Percentiles rank a stretch among this genome's conserved stretches.
Conservation (phyloP, 2,888 invertebrate genomes). For the Pomacea canaliculata region DNA sequence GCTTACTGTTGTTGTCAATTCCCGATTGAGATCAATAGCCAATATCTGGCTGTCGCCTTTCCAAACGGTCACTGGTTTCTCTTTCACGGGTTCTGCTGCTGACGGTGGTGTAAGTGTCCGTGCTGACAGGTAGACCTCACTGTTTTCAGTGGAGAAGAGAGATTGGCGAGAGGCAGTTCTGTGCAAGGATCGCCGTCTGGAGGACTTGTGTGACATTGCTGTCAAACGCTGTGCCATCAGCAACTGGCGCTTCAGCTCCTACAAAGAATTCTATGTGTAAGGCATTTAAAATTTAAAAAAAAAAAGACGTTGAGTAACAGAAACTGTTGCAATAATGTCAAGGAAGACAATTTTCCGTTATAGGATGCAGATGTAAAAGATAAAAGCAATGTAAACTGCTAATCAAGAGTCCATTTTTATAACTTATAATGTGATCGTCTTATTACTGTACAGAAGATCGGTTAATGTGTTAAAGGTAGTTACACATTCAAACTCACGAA, state of each 20-base stretch:
- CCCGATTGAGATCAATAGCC: slow-evolving; percentile 53
- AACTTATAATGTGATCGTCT: too few species aligned
- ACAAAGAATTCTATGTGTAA: background rate
- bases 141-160: slow-evolving; percentile 9
- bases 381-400: too few species aligned
- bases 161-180: slow-evolving; percentile 15
- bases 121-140: slow-evolving; percentile 26
- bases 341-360: too few species aligned
- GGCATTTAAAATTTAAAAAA: too few species aligned
- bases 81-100: slow-evolving; percentile 23
- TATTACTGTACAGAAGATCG: too few species aligned
- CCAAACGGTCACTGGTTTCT: slow-evolving; percentile 46
- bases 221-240: slow-evolving; percentile 32
- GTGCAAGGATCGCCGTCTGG: slow-evolving; percentile 11
- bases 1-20: slow-evolving; percentile 43
- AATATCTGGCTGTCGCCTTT: slow-evolving; percentile 53
- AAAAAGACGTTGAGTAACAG: too few species aligned
- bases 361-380: too few species aligned
- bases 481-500: too few species aligned
- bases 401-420: too few species aligned
- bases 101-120: slow-evolving; percentile 30
- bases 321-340: too few species aligned
- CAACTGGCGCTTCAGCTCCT: slow-evolving; percentile 43
- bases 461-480: too few species aligned
- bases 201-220: background rate